A percentile compares a stretch with the other conserved stretches of the same genome.
phyloP scores from a whole-genome alignment of 2,797 vertebrate species.

The Falco peregrinus region DNA sequence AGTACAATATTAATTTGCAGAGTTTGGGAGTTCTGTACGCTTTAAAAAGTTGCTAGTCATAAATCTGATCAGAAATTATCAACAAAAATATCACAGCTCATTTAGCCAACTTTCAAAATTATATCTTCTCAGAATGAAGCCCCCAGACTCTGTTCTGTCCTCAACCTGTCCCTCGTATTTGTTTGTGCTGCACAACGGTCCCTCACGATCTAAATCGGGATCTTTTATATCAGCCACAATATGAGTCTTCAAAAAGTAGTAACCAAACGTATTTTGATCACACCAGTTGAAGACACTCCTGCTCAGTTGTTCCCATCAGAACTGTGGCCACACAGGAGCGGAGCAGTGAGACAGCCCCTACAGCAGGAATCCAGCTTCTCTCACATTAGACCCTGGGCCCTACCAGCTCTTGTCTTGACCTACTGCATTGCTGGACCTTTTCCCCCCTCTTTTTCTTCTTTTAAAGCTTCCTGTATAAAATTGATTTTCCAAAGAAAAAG shows the following conservation, averaged over 20 bases:
- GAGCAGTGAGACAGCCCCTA: background rate
- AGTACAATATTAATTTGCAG: conserved; percentile 77
- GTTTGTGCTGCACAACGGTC: background rate
- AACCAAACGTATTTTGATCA: background rate
- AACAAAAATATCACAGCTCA: conserved; percentile 22
- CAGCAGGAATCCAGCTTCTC: background rate
- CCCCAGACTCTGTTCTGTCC: background rate
- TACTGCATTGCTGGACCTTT: background rate
- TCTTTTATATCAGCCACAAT: background rate
- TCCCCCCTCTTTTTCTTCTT: background rate
- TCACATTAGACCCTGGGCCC: background rate
- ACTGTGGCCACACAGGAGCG: background rate
- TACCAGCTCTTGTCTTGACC: background rate
- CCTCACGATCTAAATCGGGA: rapidly evolving
- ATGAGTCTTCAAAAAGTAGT: background rate
- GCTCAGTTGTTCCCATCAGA: background rate
- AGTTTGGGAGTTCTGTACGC: conserved; percentile 24
- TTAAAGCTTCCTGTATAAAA: background rate
- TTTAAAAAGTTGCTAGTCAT: conserved; percentile 39
- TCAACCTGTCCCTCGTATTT: background rate
- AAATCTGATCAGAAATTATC: conserved; percentile 68
- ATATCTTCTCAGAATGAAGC: background rate
- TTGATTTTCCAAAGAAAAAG: background rate
- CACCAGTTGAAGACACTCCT: background rate
- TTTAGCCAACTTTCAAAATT: background rate